Evolutionary conservation across 2,797 vertebrate species (phyloP).

Genomic region (Acomys russatus): DNA sequence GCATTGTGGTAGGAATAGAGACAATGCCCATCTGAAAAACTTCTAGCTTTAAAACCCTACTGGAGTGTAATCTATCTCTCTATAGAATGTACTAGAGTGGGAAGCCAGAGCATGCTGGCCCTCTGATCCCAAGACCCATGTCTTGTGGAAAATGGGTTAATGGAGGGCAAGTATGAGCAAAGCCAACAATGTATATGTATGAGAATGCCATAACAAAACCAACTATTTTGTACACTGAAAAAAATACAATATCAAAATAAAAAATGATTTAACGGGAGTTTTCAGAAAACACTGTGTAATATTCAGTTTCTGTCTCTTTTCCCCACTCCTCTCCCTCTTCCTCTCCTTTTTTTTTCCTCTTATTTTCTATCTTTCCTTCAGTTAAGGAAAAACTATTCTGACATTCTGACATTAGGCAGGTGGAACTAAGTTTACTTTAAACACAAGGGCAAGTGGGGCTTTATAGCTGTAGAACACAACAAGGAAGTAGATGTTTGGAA

Average conservation of each 20-base stretch:
- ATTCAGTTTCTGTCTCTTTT: not conserved
- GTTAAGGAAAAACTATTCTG: slow-evolving; percentile 16
- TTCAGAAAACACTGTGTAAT: not conserved
- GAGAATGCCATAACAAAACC: not conserved
- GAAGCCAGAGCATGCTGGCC: not conserved
- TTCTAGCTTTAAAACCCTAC: not conserved
- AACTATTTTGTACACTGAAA: not conserved
- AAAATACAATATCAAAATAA: not conserved
- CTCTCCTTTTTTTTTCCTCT: not conserved
- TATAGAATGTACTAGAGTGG: not conserved
- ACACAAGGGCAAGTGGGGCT: not conserved
- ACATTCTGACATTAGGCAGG: not conserved
- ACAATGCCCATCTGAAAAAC: not conserved
- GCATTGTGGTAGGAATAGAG: not conserved
- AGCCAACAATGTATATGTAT: not conserved
- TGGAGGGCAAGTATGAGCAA: not conserved
- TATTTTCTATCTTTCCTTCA: not conserved
- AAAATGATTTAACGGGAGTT: not conserved
- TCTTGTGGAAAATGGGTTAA: not conserved
- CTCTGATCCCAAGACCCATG: not conserved
- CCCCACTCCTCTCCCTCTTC: no score
- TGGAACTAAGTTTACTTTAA: not conserved
- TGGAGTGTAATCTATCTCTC: not conserved
- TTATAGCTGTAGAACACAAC: not conserved
- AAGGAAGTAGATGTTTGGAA: not conserved